Evolutionary conservation across 2,888 invertebrate species (phyloP), one percentile per base, ranked within the genome.

Genomic region (Tanytarsus gracilentus): DNA sequence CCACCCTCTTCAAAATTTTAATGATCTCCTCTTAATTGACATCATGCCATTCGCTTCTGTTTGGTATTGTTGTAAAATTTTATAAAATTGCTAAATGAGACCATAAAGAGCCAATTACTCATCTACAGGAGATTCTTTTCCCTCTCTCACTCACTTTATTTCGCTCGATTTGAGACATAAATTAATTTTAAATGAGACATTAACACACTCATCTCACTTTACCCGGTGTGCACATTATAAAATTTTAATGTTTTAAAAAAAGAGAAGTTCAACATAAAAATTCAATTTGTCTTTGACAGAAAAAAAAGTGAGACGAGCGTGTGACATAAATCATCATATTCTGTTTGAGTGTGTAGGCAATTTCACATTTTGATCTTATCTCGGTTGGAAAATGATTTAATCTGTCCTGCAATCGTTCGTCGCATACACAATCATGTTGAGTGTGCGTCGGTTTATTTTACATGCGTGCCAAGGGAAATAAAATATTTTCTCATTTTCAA

Each of bases 361-460:
- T 4, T 2, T 11, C n/a, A 11, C n/a, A 11, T 30, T 30, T 2
- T 2, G n/a, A n/a, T n/a, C n/a, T n/a, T n/a, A n/a, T n/a, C n/a
- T n/a, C n/a, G n/a, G n/a, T n/a, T n/a, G n/a, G n/a, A n/a, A 36
- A 36, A 36, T 44, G 44, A 44, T 44, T 44, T 44, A 44, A 44
- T 44, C 44, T 18, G 23, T n/a, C n/a, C n/a, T n/a, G n/a, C n/a
- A n/a, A n/a, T n/a, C n/a, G n/a, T n/a, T n/a, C n/a, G n/a, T n/a
- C n/a, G n/a, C n/a, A n/a, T n/a, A 44, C 23, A 23, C 44, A 44
- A 44, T 44, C 44, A 44, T 18, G 44, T 44, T 23, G n/a, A n/a
- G n/a, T n/a, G n/a, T n/a, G n/a, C n/a, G 44, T 44, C 44, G 44
- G n/a, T n/a, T n/a, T 44, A 23, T 44, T 44, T n/a, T 23, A 44